These are phyloP conservation scores for Crenuchus spilurus DNA, from an alignment of 2,797 vertebrate genomes.

Conservation along the genomic window DNA sequence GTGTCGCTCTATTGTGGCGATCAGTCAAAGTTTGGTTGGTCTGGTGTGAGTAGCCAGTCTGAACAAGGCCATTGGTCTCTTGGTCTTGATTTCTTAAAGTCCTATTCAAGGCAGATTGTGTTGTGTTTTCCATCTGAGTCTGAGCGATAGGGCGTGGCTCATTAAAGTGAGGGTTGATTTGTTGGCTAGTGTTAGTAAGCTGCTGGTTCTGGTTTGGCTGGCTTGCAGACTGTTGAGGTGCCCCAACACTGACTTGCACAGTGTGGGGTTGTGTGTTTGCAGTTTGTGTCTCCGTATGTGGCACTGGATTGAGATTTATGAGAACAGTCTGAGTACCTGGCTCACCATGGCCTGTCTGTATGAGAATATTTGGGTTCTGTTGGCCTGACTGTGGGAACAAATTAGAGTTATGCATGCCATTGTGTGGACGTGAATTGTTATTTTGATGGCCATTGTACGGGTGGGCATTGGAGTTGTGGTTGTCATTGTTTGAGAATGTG, in stretches of 20 bases:
- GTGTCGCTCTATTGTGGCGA: conserved; percentile 60
- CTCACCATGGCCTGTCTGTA: conserved; percentile 66
- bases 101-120: conserved; percentile 7
- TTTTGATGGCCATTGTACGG: conserved; percentile 61
- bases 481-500: conserved; percentile 14
- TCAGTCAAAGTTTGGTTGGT: conserved; percentile 42
- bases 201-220: conserved; percentile 37
- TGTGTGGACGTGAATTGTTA: conserved; percentile 59
- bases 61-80: conserved; percentile 53
- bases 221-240: conserved; percentile 55
- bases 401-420: conserved; percentile 59
- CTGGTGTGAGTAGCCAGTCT: conserved; percentile 65
- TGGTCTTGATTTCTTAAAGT: conserved; percentile 1
- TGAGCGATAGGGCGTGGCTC: conserved; percentile 42
- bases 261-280: conserved; percentile 65
- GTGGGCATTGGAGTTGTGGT: conserved; percentile 52
- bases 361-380: conserved; percentile 70
- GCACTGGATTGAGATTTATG: conserved; percentile 70
- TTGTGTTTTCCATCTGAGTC: conserved; percentile 24
- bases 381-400: conserved; percentile 47
- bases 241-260: conserved; percentile 76
- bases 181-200: conserved; percentile 7
- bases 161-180: conserved; percentile 2
- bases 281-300: conserved; percentile 54
- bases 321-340: conserved; percentile 64